Base-by-base conservation (phyloP, 1,140 invertebrate genomes). In the Bombus ignitus region DNA sequence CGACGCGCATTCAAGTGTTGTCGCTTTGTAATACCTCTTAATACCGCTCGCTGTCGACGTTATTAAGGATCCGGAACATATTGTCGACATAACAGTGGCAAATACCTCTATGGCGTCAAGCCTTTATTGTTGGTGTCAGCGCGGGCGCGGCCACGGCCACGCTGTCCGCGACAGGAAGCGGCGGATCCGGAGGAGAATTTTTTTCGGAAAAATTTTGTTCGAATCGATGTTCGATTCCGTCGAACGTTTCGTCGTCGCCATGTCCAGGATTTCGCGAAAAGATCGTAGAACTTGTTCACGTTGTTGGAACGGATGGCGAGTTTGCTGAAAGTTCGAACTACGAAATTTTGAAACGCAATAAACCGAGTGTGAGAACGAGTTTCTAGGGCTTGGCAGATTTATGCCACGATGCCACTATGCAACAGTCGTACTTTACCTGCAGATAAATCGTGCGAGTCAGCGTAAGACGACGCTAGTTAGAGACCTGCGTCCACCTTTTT, bases 1-100 rank as follows among this genome's bases (percentile, higher is more conserved):
- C 94, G 92, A 93, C 93, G 88, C 73, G 93, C 90, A 94, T 94
- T 95, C 93, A 95, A 95, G 94, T 94, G 94, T 94, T 94, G 92
- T 86, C 87, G 92, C 92, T 92, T 94, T 94, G 94, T 94, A 93
- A 94, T 94, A 84, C 92, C 92, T 93, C 93, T 94, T 95, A 95
- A 94, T 94, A 90, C 93, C 91, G 91, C 89, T 94, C 92, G 87
- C 93, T 93, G 92, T 94, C 91, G 92, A 93, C 93, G 92, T 94
- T 94, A 94, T 93, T 90, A 92, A 93, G 88, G 90, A 94, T 92
- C 90, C 92, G 93, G 92, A 93, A 93, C 93, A 94, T 93, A 94
- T 94, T 94, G 94, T 94, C 92, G 89, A 88, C 88, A 92, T 89
- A 91, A 91, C 89, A 89, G 79, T 82, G 89, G 86, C 90, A 91